phyloP scores from a whole-genome alignment of 2,888 invertebrate genomes.

The Phrixothrix hirtus region DNA sequence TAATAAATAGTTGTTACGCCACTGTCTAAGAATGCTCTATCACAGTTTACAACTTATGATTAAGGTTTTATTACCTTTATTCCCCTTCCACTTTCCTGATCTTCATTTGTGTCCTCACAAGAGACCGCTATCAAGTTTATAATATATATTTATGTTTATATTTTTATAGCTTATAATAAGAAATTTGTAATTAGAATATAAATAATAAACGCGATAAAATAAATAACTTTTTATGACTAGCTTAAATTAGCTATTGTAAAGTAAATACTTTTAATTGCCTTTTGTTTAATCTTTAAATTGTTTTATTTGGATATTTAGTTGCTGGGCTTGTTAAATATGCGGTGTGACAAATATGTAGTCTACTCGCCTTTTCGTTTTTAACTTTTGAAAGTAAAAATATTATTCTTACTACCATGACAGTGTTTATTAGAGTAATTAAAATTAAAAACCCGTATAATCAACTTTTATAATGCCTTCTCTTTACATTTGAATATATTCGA shows the following conservation, averaged over 20 bases:
- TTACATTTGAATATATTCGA: too few species aligned
- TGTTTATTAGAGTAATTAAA: background rate
- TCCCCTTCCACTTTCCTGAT: slow-evolving; percentile 33
- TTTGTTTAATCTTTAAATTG: slow-evolving; percentile 28
- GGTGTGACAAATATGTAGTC: slow-evolving; percentile 17
- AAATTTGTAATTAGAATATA: slow-evolving; percentile 49
- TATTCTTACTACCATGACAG: background rate
- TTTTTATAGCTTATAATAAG: slow-evolving; percentile 47
- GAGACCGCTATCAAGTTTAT: slow-evolving; percentile 44
- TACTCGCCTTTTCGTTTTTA: slow-evolving; percentile 4
- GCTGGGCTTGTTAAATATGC: slow-evolving; percentile 17
- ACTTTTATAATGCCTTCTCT: background rate
- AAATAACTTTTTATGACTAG: slow-evolving; percentile 45
- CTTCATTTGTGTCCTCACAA: slow-evolving; percentile 42
- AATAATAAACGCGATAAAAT: slow-evolving; percentile 47
- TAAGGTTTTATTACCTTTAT: slow-evolving; percentile 48
- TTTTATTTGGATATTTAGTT: slow-evolving; percentile 27
- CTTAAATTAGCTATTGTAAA: slow-evolving; percentile 38
- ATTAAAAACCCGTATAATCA: background rate
- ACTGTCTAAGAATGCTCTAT: slow-evolving; percentile 33
- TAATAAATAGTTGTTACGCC: too few species aligned
- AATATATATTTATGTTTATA: slow-evolving; percentile 46
- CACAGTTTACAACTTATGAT: slow-evolving; percentile 46
- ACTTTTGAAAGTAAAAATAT: slow-evolving; percentile 1
- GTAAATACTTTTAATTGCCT: slow-evolving; percentile 38